Evolutionary conservation across 2,113 vertebrate species (phyloP), one percentile per base, ranked within the genome.

Genomic region (Zapus hudsonius): DNA sequence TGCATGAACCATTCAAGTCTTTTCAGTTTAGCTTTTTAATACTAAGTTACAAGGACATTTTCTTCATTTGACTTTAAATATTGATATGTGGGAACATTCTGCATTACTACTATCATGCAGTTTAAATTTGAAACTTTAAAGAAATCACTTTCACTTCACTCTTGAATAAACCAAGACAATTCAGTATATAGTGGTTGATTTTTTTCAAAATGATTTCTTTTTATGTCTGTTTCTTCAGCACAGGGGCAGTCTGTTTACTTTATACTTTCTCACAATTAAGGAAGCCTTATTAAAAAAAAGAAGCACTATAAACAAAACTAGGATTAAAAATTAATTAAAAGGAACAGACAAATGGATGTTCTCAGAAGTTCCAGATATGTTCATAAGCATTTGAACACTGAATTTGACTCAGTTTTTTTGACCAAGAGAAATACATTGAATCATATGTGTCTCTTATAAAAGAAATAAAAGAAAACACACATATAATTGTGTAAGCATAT

Each of bases 271-370:
- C 84, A 70, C 36, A 82, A 90, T 64, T 72, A 42, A 92, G 16
- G 52, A 55, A 36, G 15, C 80, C 86, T 86, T 94, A 55, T 8
- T 78, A 63, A 55, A 79, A 92, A 79, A 42, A 59, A 27, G n/a
- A 20, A 44, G 20, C 63, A 75, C 82, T 85, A 47, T 73, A 3
- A 79, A 64, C 20, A 88, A 69, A 61, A 70, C 85, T 19, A 73
- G 33, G 11, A 59, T 82, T 84, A 93, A 88, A 87, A 89, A 76
- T 4, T 72, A 92, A 76, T 78, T 90, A 90, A 42, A 93, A 70
- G 52, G 29, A 90, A 19, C 64, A 76, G 73, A 94, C 25, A 91
- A 76, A 42, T 72, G 84, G 57, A 55, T 66, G 29, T 63, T 89
- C 40, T 17, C 25, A 61, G 40, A 19, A 29, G 44, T 36, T 79